Evolutionary conservation across 2,888 invertebrate species (phyloP), one percentile per base, ranked within the genome.

Genomic region (Dryococelus australis): DNA sequence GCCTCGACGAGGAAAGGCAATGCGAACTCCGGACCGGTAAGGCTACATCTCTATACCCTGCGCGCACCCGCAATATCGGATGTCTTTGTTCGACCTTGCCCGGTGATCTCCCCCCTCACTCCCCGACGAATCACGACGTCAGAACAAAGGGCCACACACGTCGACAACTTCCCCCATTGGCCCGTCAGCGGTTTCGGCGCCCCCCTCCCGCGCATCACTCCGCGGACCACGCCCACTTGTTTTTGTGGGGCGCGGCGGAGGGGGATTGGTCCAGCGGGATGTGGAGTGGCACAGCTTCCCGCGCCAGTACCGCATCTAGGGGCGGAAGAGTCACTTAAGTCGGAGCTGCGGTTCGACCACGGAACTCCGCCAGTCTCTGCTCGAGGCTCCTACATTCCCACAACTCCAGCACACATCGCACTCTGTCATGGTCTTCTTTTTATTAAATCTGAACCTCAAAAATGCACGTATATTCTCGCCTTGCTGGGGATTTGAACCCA

Each of bases 121-220:
- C 65, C 1, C 24, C 65, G 65, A 27, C 79, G 47, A 87, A 87
- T 85, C 85, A 87, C 85, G 79, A 51, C 26, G 80, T 26, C 20
- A 85, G 28, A 85, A 12, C 79, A 81, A 26, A 79, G 53, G 87
- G 85, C 87, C 87, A 87, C 87, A 87, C 87, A 87, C 87, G 87
- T 85, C 85, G 87, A 13, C 83, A 83, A 83, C 83, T n/a, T 35
- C 35, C 83, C 83, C 65, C 65, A 65, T 65, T 65, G 65, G 65
- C 65, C n/a, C 65, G 65, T 24, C 65, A 24, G 65, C 65, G 6
- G 65, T 65, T 65, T 16, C 65, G 24, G n/a, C 8, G 20, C 24
- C 65, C 65, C n/a, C 65, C 2, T 20, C 65, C n/a, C 65, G 20
- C 65, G 65, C 20, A n/a, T n/a, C n/a, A n/a, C 12, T 10, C 12